Evolutionary conservation across 2,113 vertebrate genomes (phyloP).

Genomic region (Sphyrna mokarran): DNA sequence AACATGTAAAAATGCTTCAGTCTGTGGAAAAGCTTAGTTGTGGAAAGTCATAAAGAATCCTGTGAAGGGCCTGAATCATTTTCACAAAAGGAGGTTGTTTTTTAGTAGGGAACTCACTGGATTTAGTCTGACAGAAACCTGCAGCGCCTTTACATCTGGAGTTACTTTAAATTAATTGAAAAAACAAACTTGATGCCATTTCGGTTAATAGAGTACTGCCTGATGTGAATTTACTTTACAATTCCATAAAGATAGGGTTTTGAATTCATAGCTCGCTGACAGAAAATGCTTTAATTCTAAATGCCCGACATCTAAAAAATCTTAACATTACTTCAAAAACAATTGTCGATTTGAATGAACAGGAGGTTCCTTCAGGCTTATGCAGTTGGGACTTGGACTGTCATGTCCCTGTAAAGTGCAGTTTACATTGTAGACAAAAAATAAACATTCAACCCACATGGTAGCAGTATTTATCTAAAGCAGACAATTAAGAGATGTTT

Average conservation of each 20-base stretch:
- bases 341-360: constrained; percentile 6
- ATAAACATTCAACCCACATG: background rate
- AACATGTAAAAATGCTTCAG: constrained; percentile 22
- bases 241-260: constrained; percentile 29
- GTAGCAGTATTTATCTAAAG: background rate
- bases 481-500: background rate
- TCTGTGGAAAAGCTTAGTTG: constrained; percentile 14
- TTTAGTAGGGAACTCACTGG: constrained; percentile 19
- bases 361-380: background rate
- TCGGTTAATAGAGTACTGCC: constrained; percentile 22
- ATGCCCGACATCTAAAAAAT: background rate
- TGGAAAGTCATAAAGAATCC: constrained; percentile 27
- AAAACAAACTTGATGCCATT: constrained; percentile 38
- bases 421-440: background rate
- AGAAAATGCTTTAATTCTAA: constrained; percentile 28
- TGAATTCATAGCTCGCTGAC: constrained; percentile 9
- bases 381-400: background rate
- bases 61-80: background rate
- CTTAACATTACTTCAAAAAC: constrained; percentile 3
- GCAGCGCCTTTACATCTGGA: constrained; percentile 29
- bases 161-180: constrained; percentile 37
- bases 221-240: constrained; percentile 37
- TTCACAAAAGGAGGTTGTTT: constrained; percentile 32
- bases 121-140: constrained; percentile 35
- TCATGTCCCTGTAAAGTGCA: background rate